Evolutionary conservation across 2,888 invertebrate species (phyloP).

Genomic region (Chloromyia formosa): DNA sequence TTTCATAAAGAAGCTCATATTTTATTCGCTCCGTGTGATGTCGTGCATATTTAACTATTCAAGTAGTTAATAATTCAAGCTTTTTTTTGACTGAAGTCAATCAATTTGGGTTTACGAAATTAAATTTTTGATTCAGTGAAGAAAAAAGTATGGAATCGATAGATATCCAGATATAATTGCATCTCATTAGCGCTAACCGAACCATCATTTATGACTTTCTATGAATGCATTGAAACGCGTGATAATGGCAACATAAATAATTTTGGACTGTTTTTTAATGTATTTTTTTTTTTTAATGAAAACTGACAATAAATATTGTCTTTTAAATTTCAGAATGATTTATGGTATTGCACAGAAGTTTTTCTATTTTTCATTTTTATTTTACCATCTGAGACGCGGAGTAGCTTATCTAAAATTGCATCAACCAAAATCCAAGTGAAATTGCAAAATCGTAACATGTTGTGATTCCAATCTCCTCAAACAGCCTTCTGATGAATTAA

Average conservation of each 20-base stretch:
- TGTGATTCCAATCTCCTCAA: too few species aligned
- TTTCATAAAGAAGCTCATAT: too few species aligned
- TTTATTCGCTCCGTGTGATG: neutral
- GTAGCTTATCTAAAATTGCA: too few species aligned
- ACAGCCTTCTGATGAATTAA: too few species aligned
- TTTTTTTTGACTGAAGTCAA: neutral
- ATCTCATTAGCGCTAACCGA: neutral
- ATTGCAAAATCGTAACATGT: too few species aligned
- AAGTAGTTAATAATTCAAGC: neutral
- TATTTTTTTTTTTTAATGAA: neutral
- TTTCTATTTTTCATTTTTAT: too few species aligned
- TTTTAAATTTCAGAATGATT: too few species aligned
- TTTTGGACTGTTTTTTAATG: too few species aligned
- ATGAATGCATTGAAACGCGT: neutral
- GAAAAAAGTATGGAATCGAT: neutral
- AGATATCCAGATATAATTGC: neutral
- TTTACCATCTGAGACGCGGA: too few species aligned
- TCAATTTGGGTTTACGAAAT: slow-evolving; percentile 9
- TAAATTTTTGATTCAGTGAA: too few species aligned
- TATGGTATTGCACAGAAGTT: too few species aligned
- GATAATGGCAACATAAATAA: neutral
- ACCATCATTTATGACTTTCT: neutral
- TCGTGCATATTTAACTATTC: neutral
- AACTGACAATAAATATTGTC: neutral
- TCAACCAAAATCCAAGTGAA: too few species aligned